Evolutionary conservation across 2,797 vertebrate species (phyloP).

Genomic region (Sardinella longiceps): DNA sequence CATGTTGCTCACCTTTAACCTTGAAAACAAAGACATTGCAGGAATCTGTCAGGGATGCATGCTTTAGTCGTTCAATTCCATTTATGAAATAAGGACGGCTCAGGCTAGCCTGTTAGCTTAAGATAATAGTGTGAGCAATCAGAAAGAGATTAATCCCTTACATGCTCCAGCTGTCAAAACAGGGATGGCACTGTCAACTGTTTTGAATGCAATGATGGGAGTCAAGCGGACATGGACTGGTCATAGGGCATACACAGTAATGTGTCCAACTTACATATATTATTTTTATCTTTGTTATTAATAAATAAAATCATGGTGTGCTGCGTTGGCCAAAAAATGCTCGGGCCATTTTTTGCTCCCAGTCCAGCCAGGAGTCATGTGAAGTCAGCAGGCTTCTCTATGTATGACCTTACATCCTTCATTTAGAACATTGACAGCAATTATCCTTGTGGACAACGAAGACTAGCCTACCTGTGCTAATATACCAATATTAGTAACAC

Average conservation of each 20-base stretch:
- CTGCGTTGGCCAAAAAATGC: too few relatives aligned
- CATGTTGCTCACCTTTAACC: neutral
- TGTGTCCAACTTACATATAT: too few relatives aligned
- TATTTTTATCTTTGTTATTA: too few relatives aligned
- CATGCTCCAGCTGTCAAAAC: constrained; percentile 23
- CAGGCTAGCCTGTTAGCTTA: neutral
- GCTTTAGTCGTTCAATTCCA: neutral
- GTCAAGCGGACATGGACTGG: too few relatives aligned
- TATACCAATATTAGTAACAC: too few relatives aligned
- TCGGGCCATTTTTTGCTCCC: too few relatives aligned
- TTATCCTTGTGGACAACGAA: neutral
- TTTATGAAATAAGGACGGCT: neutral
- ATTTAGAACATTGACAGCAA: neutral
- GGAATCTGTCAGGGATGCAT: too few relatives aligned
- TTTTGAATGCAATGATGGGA: constrained; percentile 9
- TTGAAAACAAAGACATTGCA: neutral
- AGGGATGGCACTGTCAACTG: neutral
- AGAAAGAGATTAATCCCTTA: neutral
- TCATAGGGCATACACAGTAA: too few relatives aligned
- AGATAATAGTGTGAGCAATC: neutral
- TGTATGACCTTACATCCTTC: too few relatives aligned
- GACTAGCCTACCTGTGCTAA: too few relatives aligned
- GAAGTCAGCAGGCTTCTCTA: neutral
- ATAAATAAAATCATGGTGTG: too few relatives aligned
- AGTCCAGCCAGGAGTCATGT: too few relatives aligned